Evolutionary conservation across 2,113 vertebrate species (phyloP).

Genomic region (Hemiprocne comata): DNA sequence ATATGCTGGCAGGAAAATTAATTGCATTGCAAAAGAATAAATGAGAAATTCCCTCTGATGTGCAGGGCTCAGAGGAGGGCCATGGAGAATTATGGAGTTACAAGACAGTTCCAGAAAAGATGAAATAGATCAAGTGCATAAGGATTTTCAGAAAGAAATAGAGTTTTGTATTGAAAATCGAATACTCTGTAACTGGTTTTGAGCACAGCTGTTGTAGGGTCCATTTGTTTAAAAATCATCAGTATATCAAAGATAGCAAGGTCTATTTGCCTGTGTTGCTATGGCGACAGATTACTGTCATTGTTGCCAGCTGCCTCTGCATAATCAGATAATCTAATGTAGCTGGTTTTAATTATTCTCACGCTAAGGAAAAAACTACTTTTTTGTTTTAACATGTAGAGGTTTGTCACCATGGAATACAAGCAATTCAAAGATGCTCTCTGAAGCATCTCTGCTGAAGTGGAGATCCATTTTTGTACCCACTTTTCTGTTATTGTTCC

Average conservation of each 20-base stretch:
- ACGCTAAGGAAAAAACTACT: conserved; percentile 19
- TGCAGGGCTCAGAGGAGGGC: neutral
- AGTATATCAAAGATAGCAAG: conserved; percentile 46
- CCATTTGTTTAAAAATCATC: conserved; percentile 40
- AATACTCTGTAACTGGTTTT: neutral
- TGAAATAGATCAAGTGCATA: neutral
- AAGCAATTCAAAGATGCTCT: neutral
- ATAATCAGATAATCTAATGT: conserved; percentile 43
- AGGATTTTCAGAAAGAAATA: neutral
- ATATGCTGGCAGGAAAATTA: neutral
- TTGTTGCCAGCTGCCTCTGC: conserved; percentile 33
- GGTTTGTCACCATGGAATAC: neutral
- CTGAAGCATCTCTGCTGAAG: neutral
- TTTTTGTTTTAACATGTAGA: neutral
- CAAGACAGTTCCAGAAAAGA: neutral
- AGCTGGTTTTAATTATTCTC: conserved; percentile 54
- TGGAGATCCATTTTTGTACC: neutral
- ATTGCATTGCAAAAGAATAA: neutral
- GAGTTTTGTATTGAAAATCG: neutral
- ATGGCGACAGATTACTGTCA: conserved; percentile 61
- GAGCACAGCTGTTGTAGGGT: conserved; percentile 14
- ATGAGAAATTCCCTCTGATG: neutral
- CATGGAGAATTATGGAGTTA: neutral
- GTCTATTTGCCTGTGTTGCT: conserved; percentile 57
- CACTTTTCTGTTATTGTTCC: neutral